These are phyloP conservation scores for Emys orbicularis DNA, from an alignment of 2,797 vertebrate species.

Conservation along the genomic window DNA sequence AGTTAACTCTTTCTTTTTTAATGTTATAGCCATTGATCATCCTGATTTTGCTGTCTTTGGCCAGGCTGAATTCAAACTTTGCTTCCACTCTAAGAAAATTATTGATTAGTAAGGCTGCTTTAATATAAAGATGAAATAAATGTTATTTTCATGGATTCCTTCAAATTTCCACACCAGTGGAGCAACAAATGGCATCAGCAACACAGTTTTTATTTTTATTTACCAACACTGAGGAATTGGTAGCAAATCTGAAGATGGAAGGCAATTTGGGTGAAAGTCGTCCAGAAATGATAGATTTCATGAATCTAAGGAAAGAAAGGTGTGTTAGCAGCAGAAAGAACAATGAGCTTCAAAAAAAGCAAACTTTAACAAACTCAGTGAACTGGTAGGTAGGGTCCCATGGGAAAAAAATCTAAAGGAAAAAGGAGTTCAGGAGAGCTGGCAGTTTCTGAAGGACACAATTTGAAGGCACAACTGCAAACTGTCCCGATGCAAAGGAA, in stretches of 20 bases:
- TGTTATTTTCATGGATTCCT: neutral
- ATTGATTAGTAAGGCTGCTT: neutral
- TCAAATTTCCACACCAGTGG: neutral
- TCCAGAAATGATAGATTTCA: neutral
- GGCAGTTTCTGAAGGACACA: neutral
- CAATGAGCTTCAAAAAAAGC: neutral
- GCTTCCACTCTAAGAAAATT: conserved; percentile 3
- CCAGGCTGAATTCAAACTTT: conserved; percentile 31
- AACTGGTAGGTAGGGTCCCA: neutral
- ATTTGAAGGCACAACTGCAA: neutral
- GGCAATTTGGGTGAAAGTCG: neutral
- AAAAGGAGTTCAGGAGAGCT: neutral
- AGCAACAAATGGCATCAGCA: neutral
- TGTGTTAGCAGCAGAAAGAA: neutral
- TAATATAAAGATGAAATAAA: neutral
- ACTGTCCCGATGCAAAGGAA: neutral
- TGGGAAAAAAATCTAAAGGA: neutral
- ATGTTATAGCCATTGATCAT: neutral
- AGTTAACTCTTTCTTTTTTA: conserved; percentile 64
- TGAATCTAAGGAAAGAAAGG: neutral
- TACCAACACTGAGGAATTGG: neutral
- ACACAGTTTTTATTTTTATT: neutral
- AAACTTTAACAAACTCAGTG: neutral
- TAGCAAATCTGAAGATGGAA: neutral
- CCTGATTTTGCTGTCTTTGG: conserved; percentile 51